phyloP scores from a whole-genome alignment of 2,113 vertebrate genomes.

The Gallinago jamesoni region DNA sequence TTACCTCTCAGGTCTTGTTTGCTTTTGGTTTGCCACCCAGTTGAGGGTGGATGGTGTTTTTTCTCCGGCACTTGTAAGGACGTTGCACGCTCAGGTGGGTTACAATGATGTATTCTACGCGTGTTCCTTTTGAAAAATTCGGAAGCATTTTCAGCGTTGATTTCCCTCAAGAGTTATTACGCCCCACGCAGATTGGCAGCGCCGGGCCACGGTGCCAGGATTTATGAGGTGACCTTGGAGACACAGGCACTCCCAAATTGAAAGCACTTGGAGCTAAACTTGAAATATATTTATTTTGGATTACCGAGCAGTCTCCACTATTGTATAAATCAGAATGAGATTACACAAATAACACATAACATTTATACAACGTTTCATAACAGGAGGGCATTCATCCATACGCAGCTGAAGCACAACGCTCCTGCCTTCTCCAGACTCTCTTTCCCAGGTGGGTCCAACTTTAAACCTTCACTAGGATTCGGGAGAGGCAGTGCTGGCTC shows the following conservation, averaged over 20 bases:
- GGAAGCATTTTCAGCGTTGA: conserved; percentile 53
- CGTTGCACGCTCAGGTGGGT: neutral
- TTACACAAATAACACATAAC: conserved; percentile 42
- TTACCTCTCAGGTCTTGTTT: neutral
- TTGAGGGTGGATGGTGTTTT: neutral
- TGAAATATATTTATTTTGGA: conserved; percentile 16
- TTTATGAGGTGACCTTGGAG: conserved; percentile 68
- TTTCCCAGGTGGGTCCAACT: accelerated
- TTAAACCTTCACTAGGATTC: neutral
- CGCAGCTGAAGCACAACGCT: neutral
- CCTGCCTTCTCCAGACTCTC: neutral
- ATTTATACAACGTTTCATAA: neutral
- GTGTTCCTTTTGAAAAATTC: conserved; percentile 46
- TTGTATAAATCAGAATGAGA: conserved; percentile 53
- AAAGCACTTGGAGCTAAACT: conserved; percentile 31
- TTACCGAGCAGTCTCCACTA: neutral
- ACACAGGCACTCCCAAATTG: conserved; percentile 29
- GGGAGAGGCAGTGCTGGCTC: neutral
- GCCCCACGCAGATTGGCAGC: conserved; percentile 40
- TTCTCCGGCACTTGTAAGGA: neutral
- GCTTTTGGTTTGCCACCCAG: neutral
- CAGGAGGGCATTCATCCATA: neutral
- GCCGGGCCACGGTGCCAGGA: conserved; percentile 35
- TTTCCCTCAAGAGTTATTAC: conserved; percentile 72
- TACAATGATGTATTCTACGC: conserved; percentile 26